Conservation (phyloP, 2,888 invertebrate species). For the Rhorus exstirpatorius region DNA sequence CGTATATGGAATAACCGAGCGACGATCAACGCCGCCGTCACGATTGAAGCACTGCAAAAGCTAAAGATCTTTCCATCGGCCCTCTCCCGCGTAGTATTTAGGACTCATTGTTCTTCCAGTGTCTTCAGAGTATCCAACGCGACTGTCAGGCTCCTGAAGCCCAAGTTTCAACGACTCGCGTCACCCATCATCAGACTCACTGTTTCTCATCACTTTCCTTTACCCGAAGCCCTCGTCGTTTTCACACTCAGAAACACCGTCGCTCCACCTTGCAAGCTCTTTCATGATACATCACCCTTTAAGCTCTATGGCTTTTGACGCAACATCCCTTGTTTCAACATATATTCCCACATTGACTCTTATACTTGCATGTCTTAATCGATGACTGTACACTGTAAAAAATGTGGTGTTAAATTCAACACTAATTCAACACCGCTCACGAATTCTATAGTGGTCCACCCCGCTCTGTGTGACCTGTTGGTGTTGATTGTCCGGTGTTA, state of each 20-base stretch:
- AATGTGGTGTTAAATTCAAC: no score
- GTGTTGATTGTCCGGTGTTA: no score
- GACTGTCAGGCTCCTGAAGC: conserved; percentile 32
- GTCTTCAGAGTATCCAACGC: conserved; percentile 47
- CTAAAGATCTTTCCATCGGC: conserved; percentile 16
- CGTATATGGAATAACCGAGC: conserved; percentile 28
- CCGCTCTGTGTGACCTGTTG: no score
- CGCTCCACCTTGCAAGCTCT: neutral
- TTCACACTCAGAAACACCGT: neutral
- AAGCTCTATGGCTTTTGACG: conserved; percentile 18
- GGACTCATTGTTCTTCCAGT: conserved; percentile 67
- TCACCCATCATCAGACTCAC: conserved; percentile 19
- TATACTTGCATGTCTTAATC: no score
- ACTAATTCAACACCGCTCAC: no score
- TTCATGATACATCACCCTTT: conserved; percentile 23
- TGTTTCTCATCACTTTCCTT: conserved; percentile 1
- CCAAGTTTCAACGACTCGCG: conserved; percentile 4
- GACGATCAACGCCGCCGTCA: conserved; percentile 49
- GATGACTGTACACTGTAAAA: no score
- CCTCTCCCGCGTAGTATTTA: conserved; percentile 63
- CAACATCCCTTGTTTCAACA: neutral
- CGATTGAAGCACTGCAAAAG: conserved; percentile 18
- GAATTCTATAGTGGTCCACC: no score
- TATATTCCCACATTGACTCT: neutral
- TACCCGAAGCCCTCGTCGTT: neutral